Conservation (phyloP, 2,113 vertebrate species). For the Plestiodon gilberti region DNA sequence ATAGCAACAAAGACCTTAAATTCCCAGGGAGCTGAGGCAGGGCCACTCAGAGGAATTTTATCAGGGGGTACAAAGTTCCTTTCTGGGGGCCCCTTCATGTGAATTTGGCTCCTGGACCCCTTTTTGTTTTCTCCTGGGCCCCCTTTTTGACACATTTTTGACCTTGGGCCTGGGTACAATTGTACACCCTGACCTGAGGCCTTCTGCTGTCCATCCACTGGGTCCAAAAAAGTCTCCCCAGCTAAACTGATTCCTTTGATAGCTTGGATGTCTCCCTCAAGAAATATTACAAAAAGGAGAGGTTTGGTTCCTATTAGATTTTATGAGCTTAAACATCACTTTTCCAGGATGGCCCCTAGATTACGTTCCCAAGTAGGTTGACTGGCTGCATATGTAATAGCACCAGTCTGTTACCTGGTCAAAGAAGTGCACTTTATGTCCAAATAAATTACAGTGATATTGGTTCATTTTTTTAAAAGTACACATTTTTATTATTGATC, state of each 20-base stretch:
- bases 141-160: no score
- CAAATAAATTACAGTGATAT: conserved; percentile 38
- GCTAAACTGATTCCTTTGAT: background rate
- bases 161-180: no score
- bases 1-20: background rate
- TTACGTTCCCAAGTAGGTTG: background rate
- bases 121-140: no score
- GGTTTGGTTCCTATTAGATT: background rate
- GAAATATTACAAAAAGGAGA: conserved; percentile 9
- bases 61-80: no score
- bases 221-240: background rate
- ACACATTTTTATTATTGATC: conserved; percentile 52
- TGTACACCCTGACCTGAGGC: no score
- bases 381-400: background rate
- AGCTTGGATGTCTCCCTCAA: conserved; percentile 4
- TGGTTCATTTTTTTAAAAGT: conserved; percentile 33
- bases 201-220: background rate
- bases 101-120: no score
- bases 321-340: conserved; percentile 31
- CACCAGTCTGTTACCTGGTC: background rate
- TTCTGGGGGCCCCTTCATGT: no score
- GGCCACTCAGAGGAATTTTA: no score
- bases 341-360: background rate
- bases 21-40: conserved; percentile 1
- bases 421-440: conserved; percentile 37